A percentile compares a stretch with the other conserved stretches of the same genome.
Evolutionary conservation across 1,140 invertebrate genomes (phyloP).

Genomic region (Sminthurides bifidus): DNA sequence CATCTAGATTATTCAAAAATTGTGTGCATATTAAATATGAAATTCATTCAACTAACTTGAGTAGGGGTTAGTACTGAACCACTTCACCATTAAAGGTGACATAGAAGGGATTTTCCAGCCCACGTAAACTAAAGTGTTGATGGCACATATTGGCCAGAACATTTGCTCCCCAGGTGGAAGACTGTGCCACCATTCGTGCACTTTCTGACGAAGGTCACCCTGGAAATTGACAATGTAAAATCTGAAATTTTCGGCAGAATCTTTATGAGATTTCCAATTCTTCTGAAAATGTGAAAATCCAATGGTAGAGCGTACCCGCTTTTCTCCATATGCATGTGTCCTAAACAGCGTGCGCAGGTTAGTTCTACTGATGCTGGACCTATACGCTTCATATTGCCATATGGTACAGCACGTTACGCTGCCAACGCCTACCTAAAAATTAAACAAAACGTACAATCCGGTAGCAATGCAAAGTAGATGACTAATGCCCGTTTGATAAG

Average conservation of each 20-base stretch:
- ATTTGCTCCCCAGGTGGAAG: conserved; percentile 61
- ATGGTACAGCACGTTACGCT: conserved; percentile 63
- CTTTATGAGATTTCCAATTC: conserved; percentile 11
- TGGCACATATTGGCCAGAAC: conserved; percentile 62
- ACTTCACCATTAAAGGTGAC: conserved; percentile 64
- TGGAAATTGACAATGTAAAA: background rate
- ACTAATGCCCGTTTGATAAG: no score
- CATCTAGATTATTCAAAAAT: background rate
- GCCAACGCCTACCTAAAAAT: conserved; percentile 57
- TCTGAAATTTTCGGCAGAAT: conserved; percentile 7
- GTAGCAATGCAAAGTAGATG: no score
- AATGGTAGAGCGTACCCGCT: conserved; percentile 30
- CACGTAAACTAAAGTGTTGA: conserved; percentile 68
- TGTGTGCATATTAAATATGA: background rate
- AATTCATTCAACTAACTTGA: conserved; percentile 46
- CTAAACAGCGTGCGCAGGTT: background rate
- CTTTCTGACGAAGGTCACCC: conserved; percentile 45
- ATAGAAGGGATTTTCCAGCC: conserved; percentile 66
- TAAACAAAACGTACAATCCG: no score
- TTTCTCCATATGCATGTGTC: conserved; percentile 1
- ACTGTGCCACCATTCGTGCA: conserved; percentile 60
- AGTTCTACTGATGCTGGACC: conserved; percentile 35
- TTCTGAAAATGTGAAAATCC: conserved; percentile 6
- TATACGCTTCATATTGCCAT: conserved; percentile 68
- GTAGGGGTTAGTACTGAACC: conserved; percentile 71